Evolutionary conservation across 1,140 invertebrate genomes (phyloP).

Genomic region (Tetramorium parvispinum): DNA sequence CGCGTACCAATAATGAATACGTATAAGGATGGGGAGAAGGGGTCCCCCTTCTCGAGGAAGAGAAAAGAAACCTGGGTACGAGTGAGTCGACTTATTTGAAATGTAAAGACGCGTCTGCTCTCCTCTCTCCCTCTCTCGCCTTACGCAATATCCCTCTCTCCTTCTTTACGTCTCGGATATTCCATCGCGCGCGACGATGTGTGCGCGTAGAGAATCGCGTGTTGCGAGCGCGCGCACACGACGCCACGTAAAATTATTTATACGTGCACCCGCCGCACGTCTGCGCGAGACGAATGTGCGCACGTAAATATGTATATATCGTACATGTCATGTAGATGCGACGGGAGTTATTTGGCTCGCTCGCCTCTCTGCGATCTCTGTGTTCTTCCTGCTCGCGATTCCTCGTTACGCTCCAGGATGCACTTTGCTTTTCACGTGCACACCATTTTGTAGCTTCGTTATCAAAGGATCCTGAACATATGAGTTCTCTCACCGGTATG

Average conservation of each 20-base stretch:
- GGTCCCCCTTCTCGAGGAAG: slow-evolving; percentile 5
- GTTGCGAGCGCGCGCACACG: slow-evolving; percentile 81
- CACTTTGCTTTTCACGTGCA: slow-evolving; percentile 5
- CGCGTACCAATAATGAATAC: slow-evolving; percentile 83
- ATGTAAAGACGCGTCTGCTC: slow-evolving; percentile 81
- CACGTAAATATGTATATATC: slow-evolving; percentile 30
- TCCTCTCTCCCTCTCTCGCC: slow-evolving; percentile 18
- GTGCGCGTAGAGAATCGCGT: slow-evolving; percentile 75
- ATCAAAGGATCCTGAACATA: background rate
- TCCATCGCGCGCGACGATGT: slow-evolving; percentile 70
- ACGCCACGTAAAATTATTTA: slow-evolving; percentile 81
- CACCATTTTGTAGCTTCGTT: slow-evolving; percentile 1
- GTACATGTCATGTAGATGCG: slow-evolving; percentile 39
- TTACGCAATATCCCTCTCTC: slow-evolving; percentile 29
- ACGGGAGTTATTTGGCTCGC: slow-evolving; percentile 41
- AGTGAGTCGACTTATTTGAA: slow-evolving; percentile 83
- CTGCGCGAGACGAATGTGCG: slow-evolving; percentile 30
- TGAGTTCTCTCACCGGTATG: background rate
- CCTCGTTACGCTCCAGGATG: slow-evolving; percentile 23
- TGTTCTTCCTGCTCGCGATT: slow-evolving; percentile 12
- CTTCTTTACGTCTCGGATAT: slow-evolving; percentile 67
- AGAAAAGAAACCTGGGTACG: slow-evolving; percentile 62
- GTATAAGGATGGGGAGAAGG: slow-evolving; percentile 80
- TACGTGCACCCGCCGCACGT: slow-evolving; percentile 65
- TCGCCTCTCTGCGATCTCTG: slow-evolving; percentile 11